phyloP scores from a whole-genome alignment of 2,113 vertebrate species.

The Lota lota region DNA sequence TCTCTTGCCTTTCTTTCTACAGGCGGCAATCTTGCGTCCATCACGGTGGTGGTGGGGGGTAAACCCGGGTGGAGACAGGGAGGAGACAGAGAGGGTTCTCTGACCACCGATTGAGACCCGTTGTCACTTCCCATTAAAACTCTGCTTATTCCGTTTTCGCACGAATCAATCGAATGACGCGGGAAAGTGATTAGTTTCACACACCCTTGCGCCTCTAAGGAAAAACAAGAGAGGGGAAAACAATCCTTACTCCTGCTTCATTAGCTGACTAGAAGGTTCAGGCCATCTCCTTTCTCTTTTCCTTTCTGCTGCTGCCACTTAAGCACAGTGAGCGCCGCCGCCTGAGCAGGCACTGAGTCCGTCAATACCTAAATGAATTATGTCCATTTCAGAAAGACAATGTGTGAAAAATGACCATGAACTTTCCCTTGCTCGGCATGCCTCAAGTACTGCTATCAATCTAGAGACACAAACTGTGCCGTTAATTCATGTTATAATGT shows the following conservation, averaged over 20 bases:
- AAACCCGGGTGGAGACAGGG: too few relatives aligned
- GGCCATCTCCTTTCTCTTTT: conserved; percentile 17
- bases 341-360: conserved; percentile 19
- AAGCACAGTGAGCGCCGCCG: conserved; percentile 20
- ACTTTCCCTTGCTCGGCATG: conserved; percentile 15
- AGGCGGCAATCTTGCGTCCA: too few relatives aligned
- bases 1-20: too few relatives aligned
- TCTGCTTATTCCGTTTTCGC: conserved; percentile 82
- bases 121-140: conserved; percentile 85
- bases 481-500: not conserved
- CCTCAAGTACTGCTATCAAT: conserved; percentile 31
- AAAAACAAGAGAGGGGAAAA: conserved; percentile 77
- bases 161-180: conserved; percentile 81
- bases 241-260: conserved; percentile 79
- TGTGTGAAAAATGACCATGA: conserved; percentile 36
- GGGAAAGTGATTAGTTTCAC: conserved; percentile 80
- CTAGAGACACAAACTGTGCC: conserved; percentile 9
- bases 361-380: conserved; percentile 60
- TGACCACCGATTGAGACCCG: conserved; percentile 65
- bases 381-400: conserved; percentile 38
- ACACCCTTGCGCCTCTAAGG: conserved; percentile 59
- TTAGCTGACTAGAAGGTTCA: conserved; percentile 70
- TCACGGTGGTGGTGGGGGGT: too few relatives aligned
- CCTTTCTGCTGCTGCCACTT: not conserved
- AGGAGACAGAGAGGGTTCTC: conserved; percentile 41